Conservation (phyloP, 2,113 vertebrate species). For the Procapra przewalskii region DNA sequence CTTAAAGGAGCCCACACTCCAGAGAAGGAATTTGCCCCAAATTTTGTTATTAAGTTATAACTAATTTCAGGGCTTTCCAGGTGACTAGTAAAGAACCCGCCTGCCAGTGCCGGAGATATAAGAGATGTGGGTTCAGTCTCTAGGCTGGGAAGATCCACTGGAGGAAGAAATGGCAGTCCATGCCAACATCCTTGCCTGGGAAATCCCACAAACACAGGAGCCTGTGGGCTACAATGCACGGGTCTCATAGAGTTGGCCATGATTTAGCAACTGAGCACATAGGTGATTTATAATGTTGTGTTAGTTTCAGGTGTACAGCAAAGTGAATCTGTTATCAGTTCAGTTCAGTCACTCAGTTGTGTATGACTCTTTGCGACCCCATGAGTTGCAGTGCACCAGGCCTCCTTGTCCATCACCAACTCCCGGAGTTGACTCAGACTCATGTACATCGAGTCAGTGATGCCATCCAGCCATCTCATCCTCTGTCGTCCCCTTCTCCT, state of each 20-base stretch:
- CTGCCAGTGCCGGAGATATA: neutral
- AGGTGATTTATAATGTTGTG: neutral
- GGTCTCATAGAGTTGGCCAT: neutral
- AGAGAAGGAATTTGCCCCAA: neutral
- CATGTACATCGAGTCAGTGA: accelerated
- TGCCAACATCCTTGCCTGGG: neutral
- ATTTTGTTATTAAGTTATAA: neutral
- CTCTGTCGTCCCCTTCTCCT: too few relatives aligned
- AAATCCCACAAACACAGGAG: neutral
- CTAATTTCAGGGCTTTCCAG: accelerated
- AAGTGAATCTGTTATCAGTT: neutral
- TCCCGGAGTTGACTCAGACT: too few relatives aligned
- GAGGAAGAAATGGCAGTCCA: neutral
- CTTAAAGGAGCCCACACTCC: neutral
- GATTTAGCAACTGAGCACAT: neutral
- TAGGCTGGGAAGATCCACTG: neutral
- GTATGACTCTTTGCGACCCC: too few relatives aligned
- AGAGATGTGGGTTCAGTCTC: neutral
- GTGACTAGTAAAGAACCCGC: neutral
- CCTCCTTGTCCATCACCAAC: too few relatives aligned
- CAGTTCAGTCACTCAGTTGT: accelerated
- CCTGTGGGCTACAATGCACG: neutral
- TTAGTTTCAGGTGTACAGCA: neutral
- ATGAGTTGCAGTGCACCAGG: accelerated
- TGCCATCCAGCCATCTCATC: too few relatives aligned